Conservation (phyloP, 2,797 vertebrate genomes). For the Sebastes steindachneri region DNA sequence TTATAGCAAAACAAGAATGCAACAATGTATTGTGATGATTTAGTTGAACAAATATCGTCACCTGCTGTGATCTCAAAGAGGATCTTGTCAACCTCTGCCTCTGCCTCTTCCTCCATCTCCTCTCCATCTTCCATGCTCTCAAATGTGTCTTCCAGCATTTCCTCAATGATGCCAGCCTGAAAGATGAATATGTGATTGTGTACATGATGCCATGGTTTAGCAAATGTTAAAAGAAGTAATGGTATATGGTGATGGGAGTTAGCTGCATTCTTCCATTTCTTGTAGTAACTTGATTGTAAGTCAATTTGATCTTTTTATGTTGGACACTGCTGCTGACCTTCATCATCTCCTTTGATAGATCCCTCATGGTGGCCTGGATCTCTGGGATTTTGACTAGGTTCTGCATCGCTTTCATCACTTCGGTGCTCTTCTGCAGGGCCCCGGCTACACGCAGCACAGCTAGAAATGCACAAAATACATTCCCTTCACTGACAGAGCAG, state of each 20-base stretch:
- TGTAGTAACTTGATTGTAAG: neutral
- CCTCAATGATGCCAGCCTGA: slow-evolving; percentile 93
- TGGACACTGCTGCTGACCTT: slow-evolving; percentile 85
- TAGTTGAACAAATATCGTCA: slow-evolving; percentile 60
- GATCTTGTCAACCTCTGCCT: slow-evolving; percentile 96
- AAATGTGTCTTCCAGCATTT: slow-evolving; percentile 98
- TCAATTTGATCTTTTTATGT: neutral
- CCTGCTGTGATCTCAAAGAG: slow-evolving; percentile 98
- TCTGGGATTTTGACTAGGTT: slow-evolving; percentile 95
- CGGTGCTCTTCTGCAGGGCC: slow-evolving; percentile 95
- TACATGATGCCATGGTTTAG: neutral
- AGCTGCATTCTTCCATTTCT: neutral
- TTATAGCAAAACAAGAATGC: neutral
- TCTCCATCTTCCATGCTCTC: slow-evolving; percentile 97
- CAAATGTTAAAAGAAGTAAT: neutral
- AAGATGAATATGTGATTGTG: neutral
- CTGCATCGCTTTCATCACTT: slow-evolving; percentile 99
- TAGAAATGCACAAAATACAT: slow-evolving; percentile 62
- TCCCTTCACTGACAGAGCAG: neutral
- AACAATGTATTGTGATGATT: neutral
- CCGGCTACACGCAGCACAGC: slow-evolving; percentile 93
- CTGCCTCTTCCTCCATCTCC: slow-evolving; percentile 97
- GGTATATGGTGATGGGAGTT: neutral
- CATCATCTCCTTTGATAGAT: slow-evolving; percentile 98
- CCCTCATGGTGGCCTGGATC: slow-evolving; percentile 97